A percentile compares a stretch with the other conserved stretches of the same genome.
Conservation (phyloP, 2,797 vertebrate species). For the Brachymystax lenok region DNA sequence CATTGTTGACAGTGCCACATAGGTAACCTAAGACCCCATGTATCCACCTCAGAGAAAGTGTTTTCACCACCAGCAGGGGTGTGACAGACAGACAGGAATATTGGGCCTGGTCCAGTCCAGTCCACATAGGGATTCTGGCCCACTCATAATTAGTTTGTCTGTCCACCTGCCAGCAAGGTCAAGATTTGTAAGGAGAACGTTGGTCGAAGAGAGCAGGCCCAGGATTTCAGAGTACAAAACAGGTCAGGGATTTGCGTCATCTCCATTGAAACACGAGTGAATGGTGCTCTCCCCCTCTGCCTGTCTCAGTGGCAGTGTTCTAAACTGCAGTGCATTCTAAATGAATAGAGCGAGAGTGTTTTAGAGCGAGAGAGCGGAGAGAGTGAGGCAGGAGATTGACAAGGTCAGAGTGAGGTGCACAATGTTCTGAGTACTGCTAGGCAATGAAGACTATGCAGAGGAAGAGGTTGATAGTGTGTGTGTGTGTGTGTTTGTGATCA, state of each 20-base stretch:
- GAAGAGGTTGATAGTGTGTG: conserved; percentile 4
- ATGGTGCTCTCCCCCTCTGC: conserved; percentile 36
- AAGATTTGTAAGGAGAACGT: conserved; percentile 44
- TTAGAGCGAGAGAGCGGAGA: conserved; percentile 24
- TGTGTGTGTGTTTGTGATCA: background rate
- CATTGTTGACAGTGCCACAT: conserved; percentile 4
- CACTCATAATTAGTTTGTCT: conserved; percentile 36
- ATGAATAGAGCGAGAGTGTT: conserved; percentile 46
- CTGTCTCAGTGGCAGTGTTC: conserved; percentile 54
- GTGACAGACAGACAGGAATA: conserved; percentile 25
- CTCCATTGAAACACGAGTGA: conserved; percentile 63
- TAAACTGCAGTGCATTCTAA: conserved; percentile 57
- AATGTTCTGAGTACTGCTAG: conserved; percentile 34
- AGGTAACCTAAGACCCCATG: background rate
- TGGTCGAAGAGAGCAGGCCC: conserved; percentile 49
- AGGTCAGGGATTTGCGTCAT: conserved; percentile 67
- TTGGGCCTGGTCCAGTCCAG: conserved; percentile 20
- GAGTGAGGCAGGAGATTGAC: conserved; percentile 20
- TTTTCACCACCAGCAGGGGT: background rate
- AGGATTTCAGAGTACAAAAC: conserved; percentile 26
- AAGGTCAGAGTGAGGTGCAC: conserved; percentile 32
- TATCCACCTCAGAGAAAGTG: background rate
- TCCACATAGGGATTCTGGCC: conserved; percentile 24
- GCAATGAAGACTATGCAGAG: background rate
- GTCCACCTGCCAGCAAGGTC: conserved; percentile 36